Percentiles rank a stretch among this genome's conserved stretches.
phyloP scores from a whole-genome alignment of 1,140 invertebrate genomes.

The Holotrichia oblita region DNA sequence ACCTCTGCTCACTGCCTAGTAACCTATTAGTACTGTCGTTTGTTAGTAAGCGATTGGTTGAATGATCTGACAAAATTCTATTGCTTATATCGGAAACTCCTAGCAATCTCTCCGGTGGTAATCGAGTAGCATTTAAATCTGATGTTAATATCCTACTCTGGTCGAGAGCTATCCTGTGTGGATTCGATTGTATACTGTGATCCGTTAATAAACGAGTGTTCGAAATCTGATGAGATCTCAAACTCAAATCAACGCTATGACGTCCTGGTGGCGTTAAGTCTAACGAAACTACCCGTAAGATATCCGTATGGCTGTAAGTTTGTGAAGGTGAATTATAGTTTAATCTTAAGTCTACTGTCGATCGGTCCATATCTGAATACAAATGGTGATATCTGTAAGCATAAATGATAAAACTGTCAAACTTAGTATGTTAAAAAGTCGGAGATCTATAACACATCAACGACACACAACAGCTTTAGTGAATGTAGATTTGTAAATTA shows the following conservation, averaged over 20 bases:
- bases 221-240: slow-evolving; percentile 54
- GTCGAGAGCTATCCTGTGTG: slow-evolving; percentile 54
- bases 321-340: slow-evolving; percentile 63
- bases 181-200: slow-evolving; percentile 53
- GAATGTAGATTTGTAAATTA: no score
- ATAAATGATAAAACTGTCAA: neutral
- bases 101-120: slow-evolving; percentile 49
- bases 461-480: no score
- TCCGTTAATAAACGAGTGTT: slow-evolving; percentile 57
- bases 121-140: slow-evolving; percentile 49
- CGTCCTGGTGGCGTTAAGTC: slow-evolving; percentile 67
- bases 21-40: slow-evolving; percentile 54
- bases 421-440: neutral
- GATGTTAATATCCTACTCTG: slow-evolving; percentile 54
- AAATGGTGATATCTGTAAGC: slow-evolving; percentile 62
- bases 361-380: slow-evolving; percentile 64
- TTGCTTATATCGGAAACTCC: slow-evolving; percentile 53
- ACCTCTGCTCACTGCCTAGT: slow-evolving; percentile 51
- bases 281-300: slow-evolving; percentile 69
- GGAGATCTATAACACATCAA: no score
- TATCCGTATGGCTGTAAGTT: slow-evolving; percentile 68
- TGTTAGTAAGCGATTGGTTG: slow-evolving; percentile 56
- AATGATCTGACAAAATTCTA: slow-evolving; percentile 57
- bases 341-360: slow-evolving; percentile 64
- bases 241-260: slow-evolving; percentile 58